Conservation (phyloP, 1,140 invertebrate species). For the Plectrocnemia conspersa region DNA sequence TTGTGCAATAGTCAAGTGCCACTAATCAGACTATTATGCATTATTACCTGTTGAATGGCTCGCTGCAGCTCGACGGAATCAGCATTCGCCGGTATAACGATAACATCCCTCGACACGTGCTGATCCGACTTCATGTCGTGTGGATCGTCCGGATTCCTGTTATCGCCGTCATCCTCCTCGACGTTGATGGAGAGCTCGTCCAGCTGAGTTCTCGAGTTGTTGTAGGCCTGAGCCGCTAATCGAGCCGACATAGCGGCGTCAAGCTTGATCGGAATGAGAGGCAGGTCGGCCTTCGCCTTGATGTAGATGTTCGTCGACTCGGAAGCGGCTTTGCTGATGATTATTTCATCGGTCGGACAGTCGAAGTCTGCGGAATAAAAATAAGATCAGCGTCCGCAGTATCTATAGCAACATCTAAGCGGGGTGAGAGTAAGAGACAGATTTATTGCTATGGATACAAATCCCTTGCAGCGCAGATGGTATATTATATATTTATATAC, state of each 20-base stretch:
- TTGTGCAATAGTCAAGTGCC: background rate
- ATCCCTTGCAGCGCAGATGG: background rate
- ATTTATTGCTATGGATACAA: too few species aligned
- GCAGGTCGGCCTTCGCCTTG: slow-evolving; percentile 6
- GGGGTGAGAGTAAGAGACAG: too few species aligned
- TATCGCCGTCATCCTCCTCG: slow-evolving; percentile 16
- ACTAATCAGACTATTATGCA: background rate
- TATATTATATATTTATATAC: background rate
- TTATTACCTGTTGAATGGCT: slow-evolving; percentile 47
- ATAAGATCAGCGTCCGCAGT: too few species aligned
- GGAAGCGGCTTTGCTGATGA: slow-evolving; percentile 47
- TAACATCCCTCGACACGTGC: slow-evolving; percentile 43
- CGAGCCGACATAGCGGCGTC: slow-evolving; percentile 41
- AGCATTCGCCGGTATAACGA: slow-evolving; percentile 47
- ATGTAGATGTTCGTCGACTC: slow-evolving; percentile 37
- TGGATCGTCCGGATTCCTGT: slow-evolving; percentile 35
- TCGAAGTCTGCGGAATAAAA: slow-evolving; percentile 46
- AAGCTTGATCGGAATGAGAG: slow-evolving; percentile 7
- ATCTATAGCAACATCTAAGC: too few species aligned
- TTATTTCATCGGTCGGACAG: slow-evolving; percentile 50
- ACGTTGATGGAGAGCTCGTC: slow-evolving; percentile 8
- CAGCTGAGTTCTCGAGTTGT: slow-evolving; percentile 15
- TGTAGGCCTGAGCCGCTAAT: slow-evolving; percentile 39
- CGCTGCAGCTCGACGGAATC: slow-evolving; percentile 47
- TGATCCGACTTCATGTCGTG: slow-evolving; percentile 27